Evolutionary conservation across 2,888 invertebrate species (phyloP), one percentile per base, ranked within the genome.

Genomic region (Macropis europaea): DNA sequence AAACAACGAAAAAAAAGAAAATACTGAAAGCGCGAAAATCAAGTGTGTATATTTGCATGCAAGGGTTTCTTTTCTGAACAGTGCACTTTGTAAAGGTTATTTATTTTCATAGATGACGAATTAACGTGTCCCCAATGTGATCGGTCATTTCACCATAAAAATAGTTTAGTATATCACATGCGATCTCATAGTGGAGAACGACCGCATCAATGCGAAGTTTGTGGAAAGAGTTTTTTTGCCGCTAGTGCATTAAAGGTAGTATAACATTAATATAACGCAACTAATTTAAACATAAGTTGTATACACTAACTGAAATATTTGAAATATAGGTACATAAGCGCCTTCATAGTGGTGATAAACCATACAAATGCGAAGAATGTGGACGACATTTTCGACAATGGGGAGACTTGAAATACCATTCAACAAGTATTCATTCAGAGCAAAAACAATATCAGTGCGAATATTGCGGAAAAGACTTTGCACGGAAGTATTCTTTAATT

Each of bases 391-490:
- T 97, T 90, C 92, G 97, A 0, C 97, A 97, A 88, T 96, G 96
- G 95, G 96, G 96, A 64, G 97, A 97, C 88, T 92, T 97, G 52
- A 96, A 96, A 84, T 96, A 97, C 88, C 97, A 97, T 90, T 93
- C 94, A 67, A 94, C 94, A 28, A 97, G 97, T 2, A 92, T 96
- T 73, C 97, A 97, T 87, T 95, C 95, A 6, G 93, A 94, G 43
- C 92, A 95, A 89, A 96, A 96, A 89, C 93, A 94, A 77, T 96
- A 95, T 88, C 96, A 97, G 86, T 97, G 97, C 88, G 97, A 97
- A 85, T 97, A 95, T 87, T 97, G 97, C 87, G 95, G 94, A 59
- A 97, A 97, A 86, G 95, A 96, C 85, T 97, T 97, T 90, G 96
- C 97, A 0, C 92, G 97, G 45, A 95, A 96, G 82, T 97, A 97